Evolutionary conservation across 37 sponge, comb jelly and placozoan species (phyloP), one percentile per base, ranked within the genome.

Genomic region (Agelas oroides): DNA sequence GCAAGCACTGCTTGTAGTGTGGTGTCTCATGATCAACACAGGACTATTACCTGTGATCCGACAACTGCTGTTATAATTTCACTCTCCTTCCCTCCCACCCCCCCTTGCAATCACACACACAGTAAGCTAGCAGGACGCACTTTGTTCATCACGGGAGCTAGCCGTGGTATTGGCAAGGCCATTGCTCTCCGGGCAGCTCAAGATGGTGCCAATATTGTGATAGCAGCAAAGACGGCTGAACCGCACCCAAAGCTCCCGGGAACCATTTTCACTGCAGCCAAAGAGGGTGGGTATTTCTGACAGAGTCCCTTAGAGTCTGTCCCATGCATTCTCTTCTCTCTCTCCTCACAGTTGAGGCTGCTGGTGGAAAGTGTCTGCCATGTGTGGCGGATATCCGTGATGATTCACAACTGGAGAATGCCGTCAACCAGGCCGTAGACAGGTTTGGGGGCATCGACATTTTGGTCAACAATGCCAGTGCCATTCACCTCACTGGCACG

Each of bases 361-460:
- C 90, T 36, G 99, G 99, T 54, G 99, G 99, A 3, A 84, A 95
- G 62, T 94, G 95, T 64, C 90, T 99, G 53, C 96, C 99, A 0
- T 96, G 97, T 85, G 84, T 95, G 27, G 97, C 95, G 20, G 97
- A 99, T 53, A 92, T 98, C 36, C 67, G 99, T 35, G 86, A 95
- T 32, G 99, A 96, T 60, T 64, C 76, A 18, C 90, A 97, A 56
- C 82, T 97, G 46, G 64, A 88, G 53, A 73, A 56, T 40, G 99
- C 99, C 0, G 97, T 95, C 2, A 65, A 88, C 1, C 66, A 93
- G 60, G 94, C 99, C 0, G 97, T 93, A 36, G 77, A 84, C 21
- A 92, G 46, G 70, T 99, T 99, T 93, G 99, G 99, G 35, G 99
- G 99, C 37, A 97, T 99, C 62, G 99, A 99, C 64, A 89, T 99